Conservation (phyloP, 2,113 vertebrate species). For the Ia io region DNA sequence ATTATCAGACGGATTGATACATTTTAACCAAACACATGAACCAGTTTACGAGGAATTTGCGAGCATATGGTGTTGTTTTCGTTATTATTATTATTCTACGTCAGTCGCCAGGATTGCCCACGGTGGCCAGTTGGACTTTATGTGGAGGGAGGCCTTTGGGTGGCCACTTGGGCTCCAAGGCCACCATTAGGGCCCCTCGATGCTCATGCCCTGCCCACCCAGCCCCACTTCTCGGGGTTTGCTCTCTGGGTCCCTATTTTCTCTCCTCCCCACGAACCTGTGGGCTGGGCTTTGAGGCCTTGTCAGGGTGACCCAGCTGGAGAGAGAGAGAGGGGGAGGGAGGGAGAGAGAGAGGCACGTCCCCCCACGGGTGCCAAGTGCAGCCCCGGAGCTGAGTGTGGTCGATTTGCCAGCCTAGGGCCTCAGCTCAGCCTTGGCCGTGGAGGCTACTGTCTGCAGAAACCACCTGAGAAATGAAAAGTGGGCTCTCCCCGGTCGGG, state of each 20-base stretch:
- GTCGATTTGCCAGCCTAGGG: rapidly evolving
- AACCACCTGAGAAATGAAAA: background rate
- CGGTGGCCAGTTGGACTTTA: rapidly evolving
- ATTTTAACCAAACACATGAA: background rate
- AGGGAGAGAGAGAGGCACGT: background rate
- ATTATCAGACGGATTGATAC: background rate
- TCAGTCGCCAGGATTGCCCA: background rate
- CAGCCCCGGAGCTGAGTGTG: background rate
- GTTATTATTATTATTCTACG: background rate
- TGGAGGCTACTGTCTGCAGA: background rate
- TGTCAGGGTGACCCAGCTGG: background rate
- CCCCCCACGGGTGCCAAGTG: background rate
- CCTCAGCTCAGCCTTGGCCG: background rate
- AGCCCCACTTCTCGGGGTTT: background rate
- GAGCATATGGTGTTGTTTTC: background rate
- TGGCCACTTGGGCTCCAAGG: background rate
- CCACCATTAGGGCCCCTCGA: background rate
- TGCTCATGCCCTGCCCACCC: no score
- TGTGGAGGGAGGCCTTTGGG: background rate
- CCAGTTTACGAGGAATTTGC: background rate
- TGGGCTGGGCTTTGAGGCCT: background rate
- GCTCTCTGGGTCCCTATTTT: background rate
- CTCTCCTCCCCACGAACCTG: rapidly evolving
- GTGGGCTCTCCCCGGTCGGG: rapidly evolving
- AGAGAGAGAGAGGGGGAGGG: background rate